phyloP scores from a whole-genome alignment of 2,113 vertebrate genomes.

The Agelaius phoeniceus region DNA sequence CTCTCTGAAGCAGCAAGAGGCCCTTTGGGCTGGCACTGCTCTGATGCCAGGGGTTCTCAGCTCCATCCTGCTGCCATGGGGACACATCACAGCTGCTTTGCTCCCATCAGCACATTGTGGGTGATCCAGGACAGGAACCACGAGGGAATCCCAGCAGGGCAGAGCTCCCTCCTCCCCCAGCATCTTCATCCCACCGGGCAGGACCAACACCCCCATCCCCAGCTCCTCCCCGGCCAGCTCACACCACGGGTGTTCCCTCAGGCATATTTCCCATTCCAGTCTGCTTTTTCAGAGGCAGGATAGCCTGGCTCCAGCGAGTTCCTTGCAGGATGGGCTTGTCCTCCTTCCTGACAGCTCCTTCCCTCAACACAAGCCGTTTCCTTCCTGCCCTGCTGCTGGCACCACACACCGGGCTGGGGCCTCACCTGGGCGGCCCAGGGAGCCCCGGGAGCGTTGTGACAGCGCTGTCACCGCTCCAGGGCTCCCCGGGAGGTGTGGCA shows the following conservation, averaged over 20 bases:
- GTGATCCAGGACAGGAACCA: neutral
- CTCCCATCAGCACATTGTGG: neutral
- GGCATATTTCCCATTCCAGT: neutral
- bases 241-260: neutral
- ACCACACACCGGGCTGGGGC: neutral
- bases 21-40: neutral
- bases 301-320: neutral
- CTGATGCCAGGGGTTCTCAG: neutral
- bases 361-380: neutral
- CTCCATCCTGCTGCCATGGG: neutral
- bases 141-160: neutral
- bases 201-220: neutral
- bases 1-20: neutral
- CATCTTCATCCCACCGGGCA: fast-evolving
- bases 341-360: neutral
- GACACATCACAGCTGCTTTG: neutral
- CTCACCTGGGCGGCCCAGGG: neutral
- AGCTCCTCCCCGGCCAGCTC: neutral
- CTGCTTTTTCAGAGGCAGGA: neutral
- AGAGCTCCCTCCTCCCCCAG: fast-evolving
- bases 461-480: neutral
- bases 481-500: neutral
- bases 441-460: neutral
- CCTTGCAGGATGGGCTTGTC: neutral
- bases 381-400: neutral